A percentile compares a stretch with the other conserved stretches of the same genome.
Evolutionary conservation across 1,140 invertebrate species (phyloP).

Genomic region (Araneus ventricosus): DNA sequence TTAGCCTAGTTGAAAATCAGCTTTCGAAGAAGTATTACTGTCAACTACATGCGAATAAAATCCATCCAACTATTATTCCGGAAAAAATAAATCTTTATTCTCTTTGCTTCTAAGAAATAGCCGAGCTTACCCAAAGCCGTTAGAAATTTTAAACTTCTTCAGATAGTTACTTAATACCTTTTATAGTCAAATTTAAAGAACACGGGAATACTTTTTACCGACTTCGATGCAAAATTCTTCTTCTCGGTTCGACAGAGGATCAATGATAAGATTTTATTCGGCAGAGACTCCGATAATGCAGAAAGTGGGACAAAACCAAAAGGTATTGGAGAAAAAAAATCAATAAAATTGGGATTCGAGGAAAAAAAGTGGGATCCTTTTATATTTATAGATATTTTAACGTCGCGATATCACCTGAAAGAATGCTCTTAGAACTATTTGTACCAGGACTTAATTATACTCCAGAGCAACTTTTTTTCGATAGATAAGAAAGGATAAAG

Average conservation of each 20-base stretch:
- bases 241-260: neutral
- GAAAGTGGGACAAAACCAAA: slow-evolving; percentile 10
- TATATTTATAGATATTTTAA: slow-evolving; percentile 30
- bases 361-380: neutral
- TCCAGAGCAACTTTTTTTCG: neutral
- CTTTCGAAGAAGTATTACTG: too few species aligned
- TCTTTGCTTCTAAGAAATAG: too few species aligned
- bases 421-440: neutral
- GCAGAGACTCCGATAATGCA: neutral
- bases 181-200: neutral
- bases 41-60: too few species aligned
- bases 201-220: neutral
- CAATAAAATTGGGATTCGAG: slow-evolving; percentile 8
- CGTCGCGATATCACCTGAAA: slow-evolving; percentile 9
- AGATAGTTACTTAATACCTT: neutral
- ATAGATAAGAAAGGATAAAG: neutral
- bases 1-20: too few species aligned
- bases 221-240: neutral
- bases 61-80: too few species aligned
- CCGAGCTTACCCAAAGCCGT: too few species aligned
- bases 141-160: neutral
- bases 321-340: slow-evolving; percentile 4
- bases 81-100: too few species aligned
- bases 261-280: neutral
- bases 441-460: slow-evolving; percentile 18